phyloP scores from a whole-genome alignment of 2,113 vertebrate genomes.

The Centropristis striata region DNA sequence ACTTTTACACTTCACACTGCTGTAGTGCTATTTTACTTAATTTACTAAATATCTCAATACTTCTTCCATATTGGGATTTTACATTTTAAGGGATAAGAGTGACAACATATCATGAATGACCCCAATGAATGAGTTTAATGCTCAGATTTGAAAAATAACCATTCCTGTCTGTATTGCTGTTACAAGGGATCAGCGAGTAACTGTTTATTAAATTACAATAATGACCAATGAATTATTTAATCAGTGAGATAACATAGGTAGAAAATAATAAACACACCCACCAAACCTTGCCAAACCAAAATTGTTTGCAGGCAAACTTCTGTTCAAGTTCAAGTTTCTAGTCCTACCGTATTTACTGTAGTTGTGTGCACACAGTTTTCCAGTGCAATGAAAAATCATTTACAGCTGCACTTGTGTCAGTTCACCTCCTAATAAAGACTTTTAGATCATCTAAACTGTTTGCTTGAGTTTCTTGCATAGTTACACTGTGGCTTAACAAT shows the following conservation, averaged over 20 bases:
- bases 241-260: too few relatives aligned
- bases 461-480: neutral
- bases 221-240: too few relatives aligned
- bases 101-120: neutral
- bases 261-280: too few relatives aligned
- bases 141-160: neutral
- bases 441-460: neutral
- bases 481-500: neutral
- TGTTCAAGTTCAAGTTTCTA: neutral
- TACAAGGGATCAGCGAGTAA: too few relatives aligned
- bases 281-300: too few relatives aligned
- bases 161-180: neutral
- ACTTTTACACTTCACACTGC: neutral
- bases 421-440: neutral
- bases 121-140: neutral
- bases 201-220: too few relatives aligned
- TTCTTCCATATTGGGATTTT: neutral
- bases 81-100: neutral
- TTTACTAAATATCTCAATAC: neutral
- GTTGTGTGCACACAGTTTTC: too few relatives aligned
- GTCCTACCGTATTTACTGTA: neutral
- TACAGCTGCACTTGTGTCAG: neutral
- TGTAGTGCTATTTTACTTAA: neutral
- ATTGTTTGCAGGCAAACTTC: neutral
- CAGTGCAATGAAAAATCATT: too few relatives aligned